phyloP scores from a whole-genome alignment of 2,888 invertebrate species.

The Phania funesta region DNA sequence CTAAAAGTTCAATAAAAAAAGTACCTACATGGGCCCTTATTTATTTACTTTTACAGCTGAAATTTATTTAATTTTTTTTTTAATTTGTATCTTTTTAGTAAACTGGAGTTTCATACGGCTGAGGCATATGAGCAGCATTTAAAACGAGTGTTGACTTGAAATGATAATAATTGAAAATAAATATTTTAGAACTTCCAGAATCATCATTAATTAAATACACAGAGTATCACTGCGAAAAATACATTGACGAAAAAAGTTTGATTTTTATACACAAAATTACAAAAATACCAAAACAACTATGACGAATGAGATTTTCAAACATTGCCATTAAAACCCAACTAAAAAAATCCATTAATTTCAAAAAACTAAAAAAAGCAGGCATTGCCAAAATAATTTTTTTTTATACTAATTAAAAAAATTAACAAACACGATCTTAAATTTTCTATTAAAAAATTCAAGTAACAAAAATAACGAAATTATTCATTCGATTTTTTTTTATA shows the following conservation, averaged over 20 bases:
- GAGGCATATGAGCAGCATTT: slow-evolving; percentile 77
- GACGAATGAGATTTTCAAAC: slow-evolving; percentile 44
- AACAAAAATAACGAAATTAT: neutral
- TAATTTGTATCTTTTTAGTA: slow-evolving; percentile 59
- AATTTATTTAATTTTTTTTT: slow-evolving; percentile 25
- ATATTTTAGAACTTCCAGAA: slow-evolving; percentile 50
- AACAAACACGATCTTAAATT: neutral
- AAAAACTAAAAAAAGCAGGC: neutral
- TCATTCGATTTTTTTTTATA: neutral
- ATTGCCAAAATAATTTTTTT: slow-evolving; percentile 10
- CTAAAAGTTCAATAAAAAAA: too few species aligned
- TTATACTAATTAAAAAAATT: neutral
- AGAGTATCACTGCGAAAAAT: slow-evolving; percentile 22
- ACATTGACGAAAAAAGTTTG: slow-evolving; percentile 4
- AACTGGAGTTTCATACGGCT: slow-evolving; percentile 75
- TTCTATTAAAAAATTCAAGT: neutral
- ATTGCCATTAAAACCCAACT: slow-evolving; percentile 61
- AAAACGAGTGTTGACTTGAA: slow-evolving; percentile 74
- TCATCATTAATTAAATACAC: slow-evolving; percentile 26
- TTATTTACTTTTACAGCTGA: too few species aligned
- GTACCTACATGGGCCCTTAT: too few species aligned
- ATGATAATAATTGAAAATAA: slow-evolving; percentile 35
- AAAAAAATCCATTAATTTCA: neutral
- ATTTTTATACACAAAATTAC: neutral
- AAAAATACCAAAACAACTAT: slow-evolving; percentile 38